phyloP scores from a whole-genome alignment of 2,113 vertebrate species.

The Tinamus guttatus region DNA sequence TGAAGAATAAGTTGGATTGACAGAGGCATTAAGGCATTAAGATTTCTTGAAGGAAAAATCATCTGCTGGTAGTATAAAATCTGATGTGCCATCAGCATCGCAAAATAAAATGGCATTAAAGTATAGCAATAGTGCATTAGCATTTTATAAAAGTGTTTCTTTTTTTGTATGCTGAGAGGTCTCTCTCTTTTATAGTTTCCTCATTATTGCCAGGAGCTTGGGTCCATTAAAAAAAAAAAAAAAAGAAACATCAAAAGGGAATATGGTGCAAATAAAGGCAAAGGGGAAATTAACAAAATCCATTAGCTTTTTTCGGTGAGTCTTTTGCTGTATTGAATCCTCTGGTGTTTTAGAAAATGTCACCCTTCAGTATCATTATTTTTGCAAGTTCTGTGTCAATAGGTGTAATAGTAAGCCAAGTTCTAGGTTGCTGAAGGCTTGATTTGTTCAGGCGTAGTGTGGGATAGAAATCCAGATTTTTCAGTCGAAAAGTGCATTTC shows the following conservation, averaged over 20 bases:
- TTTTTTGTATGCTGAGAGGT: not conserved
- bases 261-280: not conserved
- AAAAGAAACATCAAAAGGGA: not conserved
- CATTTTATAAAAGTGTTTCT: not conserved
- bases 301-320: not conserved
- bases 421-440: not conserved
- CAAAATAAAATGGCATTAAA: not conserved
- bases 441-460: not conserved
- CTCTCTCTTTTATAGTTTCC: not conserved
- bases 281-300: constrained; percentile 44
- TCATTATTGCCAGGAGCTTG: not conserved
- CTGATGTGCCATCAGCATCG: not conserved
- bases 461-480: not conserved
- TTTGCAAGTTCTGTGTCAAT: not conserved
- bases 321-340: not conserved
- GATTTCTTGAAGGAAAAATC: not conserved
- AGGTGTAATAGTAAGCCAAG: not conserved
- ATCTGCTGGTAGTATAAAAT: not conserved
- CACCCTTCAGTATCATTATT: not conserved
- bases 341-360: constrained; percentile 17
- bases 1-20: not conserved
- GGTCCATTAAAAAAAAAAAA: not conserved
- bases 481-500: not conserved
- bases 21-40: not conserved
- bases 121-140: not conserved